Evolutionary conservation across 1,140 invertebrate species (phyloP).

Genomic region (Halesus radiatus): DNA sequence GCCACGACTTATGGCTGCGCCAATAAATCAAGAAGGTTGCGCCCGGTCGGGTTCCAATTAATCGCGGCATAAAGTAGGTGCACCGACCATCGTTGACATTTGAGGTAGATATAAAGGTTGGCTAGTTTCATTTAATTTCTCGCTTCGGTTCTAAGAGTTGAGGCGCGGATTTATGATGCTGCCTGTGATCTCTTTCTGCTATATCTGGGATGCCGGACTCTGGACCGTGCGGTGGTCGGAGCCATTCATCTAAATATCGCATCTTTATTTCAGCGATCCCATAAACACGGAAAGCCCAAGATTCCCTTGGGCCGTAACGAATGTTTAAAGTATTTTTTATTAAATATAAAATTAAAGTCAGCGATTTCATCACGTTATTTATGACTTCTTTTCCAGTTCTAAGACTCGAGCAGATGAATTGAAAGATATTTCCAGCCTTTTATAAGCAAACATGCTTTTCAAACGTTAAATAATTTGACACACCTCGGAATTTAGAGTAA

Average conservation of each 20-base stretch:
- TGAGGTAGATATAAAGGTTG: background rate
- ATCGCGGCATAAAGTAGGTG: background rate
- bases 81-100: background rate
- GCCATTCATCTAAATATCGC: constrained; percentile 26
- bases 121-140: constrained; percentile 17
- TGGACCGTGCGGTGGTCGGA: background rate
- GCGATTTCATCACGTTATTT: constrained; percentile 26
- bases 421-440: constrained; percentile 8
- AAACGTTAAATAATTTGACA: background rate
- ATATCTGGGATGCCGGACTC: background rate
- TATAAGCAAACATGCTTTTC: background rate
- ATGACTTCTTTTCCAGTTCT: constrained; percentile 15
- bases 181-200: background rate
- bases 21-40: background rate
- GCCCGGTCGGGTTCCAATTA: background rate
- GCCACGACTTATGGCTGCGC: background rate
- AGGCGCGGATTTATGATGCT: constrained; percentile 8
- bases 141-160: constrained; percentile 16
- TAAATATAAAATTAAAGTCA: background rate
- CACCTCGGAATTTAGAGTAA: no score
- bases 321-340: constrained; percentile 16
- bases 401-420: constrained; percentile 2
- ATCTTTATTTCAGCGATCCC: constrained; percentile 30
- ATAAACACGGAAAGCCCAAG: constrained; percentile 27
- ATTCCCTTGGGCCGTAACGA: background rate